Conservation (phyloP, 1,140 invertebrate genomes). For the Potamilus streckersoni region DNA sequence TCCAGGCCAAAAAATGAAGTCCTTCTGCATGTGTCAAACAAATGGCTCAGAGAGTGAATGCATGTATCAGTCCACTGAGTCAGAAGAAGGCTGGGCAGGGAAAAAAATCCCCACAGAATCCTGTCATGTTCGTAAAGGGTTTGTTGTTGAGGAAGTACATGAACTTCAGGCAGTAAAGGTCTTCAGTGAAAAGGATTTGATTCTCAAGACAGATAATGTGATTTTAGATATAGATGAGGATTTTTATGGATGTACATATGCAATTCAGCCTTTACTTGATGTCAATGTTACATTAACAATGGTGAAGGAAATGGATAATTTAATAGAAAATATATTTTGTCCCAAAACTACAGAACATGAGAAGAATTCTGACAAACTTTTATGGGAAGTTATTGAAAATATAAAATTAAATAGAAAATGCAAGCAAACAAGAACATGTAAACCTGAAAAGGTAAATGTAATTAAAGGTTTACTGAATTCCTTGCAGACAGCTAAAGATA, state of each 20-base stretch:
- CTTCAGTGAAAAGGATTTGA: constrained; percentile 21
- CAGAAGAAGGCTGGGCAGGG: not conserved
- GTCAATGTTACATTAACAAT: constrained; percentile 17
- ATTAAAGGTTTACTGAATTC: constrained; percentile 1
- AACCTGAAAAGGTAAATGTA: not conserved
- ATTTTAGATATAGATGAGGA: constrained; percentile 62
- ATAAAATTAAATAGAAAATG: constrained; percentile 1
- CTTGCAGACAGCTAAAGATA: not conserved
- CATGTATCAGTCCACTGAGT: constrained; percentile 1
- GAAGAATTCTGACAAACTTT: constrained; percentile 23
- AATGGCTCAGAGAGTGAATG: constrained; percentile 16
- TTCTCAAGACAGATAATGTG: constrained; percentile 28
- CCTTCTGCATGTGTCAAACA: constrained; percentile 30
- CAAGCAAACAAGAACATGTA: constrained; percentile 9
- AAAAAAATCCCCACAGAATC: not conserved
- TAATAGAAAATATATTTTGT: constrained; percentile 35
- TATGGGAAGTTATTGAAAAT: constrained; percentile 12
- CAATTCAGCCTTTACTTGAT: constrained; percentile 33
- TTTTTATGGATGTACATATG: constrained; percentile 51
- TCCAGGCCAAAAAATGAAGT: not conserved
- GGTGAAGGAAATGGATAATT: constrained; percentile 18
- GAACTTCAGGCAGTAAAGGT: constrained; percentile 23
- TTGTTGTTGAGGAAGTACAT: constrained; percentile 29
- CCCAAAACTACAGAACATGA: constrained; percentile 32
- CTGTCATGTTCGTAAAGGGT: constrained; percentile 27